Evolutionary conservation across 2,797 vertebrate genomes (phyloP), one percentile per base, ranked within the genome.

Genomic region (Periophthalmus magnuspinnatus): DNA sequence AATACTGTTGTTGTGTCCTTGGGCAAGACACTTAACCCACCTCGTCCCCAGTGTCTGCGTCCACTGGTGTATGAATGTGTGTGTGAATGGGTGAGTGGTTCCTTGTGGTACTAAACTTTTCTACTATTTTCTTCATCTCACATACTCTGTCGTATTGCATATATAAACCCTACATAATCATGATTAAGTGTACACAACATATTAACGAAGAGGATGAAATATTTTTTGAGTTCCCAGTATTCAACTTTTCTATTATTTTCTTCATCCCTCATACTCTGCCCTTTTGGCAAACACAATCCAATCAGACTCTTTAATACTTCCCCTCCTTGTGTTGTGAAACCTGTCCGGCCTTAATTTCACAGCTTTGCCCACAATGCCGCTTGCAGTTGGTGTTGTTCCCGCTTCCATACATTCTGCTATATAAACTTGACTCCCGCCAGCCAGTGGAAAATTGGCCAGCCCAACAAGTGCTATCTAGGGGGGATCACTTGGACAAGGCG

Each of bases 401-500:
- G 16, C 56, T 17, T 38, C 54, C 50, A 67, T 65, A 65, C 63
- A 65, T 65, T 50, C 63, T 65, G 63, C 45, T 36, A 45, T 64
- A 34, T 11, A 57, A 64, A 72, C 66, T 67, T 77, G 32, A 32
- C 28, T 67, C 41, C 33, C 57, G 1, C 10, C 32, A 52, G 3
- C 10, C 32, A 52, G 9, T 68, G 64, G 10, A 32, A 66, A 28
- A 69, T 63, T 19, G 55, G 52, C 28, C 36, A 9, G 13, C 34
- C 36, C 50, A 68, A 76, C 38, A 56, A 69, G 34, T 54, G 34
- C 24, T 67, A 63, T 72, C 52, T 47, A 1, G 70, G 61, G 34
- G 34, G 45, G 55, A 67, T 76, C 45, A 74, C 21, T 67, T 68
- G 22, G 56, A 65, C 45, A 62, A 66, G 68, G 67, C 65, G 16